These are phyloP conservation scores for Barnardius zonarius DNA, from an alignment of 2,113 vertebrate genomes.

Conservation along the genomic window DNA sequence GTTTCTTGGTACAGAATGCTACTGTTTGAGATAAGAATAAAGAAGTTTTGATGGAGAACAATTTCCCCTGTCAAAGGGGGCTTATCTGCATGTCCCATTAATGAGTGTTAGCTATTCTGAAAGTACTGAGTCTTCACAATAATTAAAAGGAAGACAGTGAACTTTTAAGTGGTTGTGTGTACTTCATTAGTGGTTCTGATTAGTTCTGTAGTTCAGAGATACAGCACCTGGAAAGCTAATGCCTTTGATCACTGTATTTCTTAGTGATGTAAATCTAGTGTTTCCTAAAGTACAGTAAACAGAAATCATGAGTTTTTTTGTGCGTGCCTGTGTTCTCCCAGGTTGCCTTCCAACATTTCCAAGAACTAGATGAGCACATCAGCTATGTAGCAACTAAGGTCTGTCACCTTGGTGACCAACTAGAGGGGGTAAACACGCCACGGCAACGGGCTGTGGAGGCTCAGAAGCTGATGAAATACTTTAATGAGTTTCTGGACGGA, in stretches of 20 bases:
- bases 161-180: not conserved
- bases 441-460: slow-evolving; percentile 97
- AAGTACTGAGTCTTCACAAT: not conserved
- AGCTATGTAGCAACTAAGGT: slow-evolving; percentile 99
- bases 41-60: not conserved
- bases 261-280: not conserved
- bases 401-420: slow-evolving; percentile 97
- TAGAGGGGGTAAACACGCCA: slow-evolving; percentile 98
- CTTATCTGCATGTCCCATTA: not conserved
- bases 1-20: not conserved
- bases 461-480: slow-evolving; percentile 99
- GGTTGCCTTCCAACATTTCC: slow-evolving; percentile 99
- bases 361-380: slow-evolving; percentile 98
- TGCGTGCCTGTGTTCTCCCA: slow-evolving; percentile 64
- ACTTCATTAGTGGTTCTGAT: not conserved
- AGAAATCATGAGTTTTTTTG: not conserved
- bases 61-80: not conserved
- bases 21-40: not conserved
- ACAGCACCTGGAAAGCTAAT: not conserved
- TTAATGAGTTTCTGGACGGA: slow-evolving; percentile 99
- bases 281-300: not conserved
- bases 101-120: not conserved
- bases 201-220: not conserved
- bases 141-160: not conserved
- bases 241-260: not conserved